Conservation (phyloP, 2,888 invertebrate species). For the Drosophila greeni region DNA sequence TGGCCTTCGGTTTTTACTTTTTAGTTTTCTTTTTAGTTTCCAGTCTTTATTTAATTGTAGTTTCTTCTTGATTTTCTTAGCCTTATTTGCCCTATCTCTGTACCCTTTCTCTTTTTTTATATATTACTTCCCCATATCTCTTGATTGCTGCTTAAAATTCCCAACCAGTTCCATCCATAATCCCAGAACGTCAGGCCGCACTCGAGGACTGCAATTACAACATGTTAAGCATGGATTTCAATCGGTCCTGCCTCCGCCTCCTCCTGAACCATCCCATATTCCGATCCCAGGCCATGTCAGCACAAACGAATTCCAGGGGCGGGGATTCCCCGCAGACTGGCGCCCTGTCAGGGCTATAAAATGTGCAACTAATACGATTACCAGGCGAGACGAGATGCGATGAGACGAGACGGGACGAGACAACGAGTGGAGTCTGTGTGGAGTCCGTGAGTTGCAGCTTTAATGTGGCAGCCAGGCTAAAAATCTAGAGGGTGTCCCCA, state of each 20-base stretch:
- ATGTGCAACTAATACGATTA: slow-evolving; percentile 71
- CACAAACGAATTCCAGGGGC: slow-evolving; percentile 13
- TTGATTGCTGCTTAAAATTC: slow-evolving; percentile 17
- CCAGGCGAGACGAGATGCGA: slow-evolving; percentile 43
- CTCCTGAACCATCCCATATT: neutral
- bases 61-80: neutral
- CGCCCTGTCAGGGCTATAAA: slow-evolving; percentile 56
- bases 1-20: neutral
- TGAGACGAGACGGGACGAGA: too few species aligned
- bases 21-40: too few species aligned
- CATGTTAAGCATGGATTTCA: slow-evolving; percentile 42
- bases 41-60: neutral
- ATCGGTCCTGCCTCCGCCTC: slow-evolving; percentile 18
- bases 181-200: slow-evolving; percentile 18
- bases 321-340: slow-evolving; percentile 24
- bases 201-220: slow-evolving; percentile 40
- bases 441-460: slow-evolving; percentile 37
- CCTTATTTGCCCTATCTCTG: neutral
- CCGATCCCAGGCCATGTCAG: slow-evolving; percentile 29
- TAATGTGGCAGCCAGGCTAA: slow-evolving; percentile 28
- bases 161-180: slow-evolving; percentile 19
- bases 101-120: neutral
- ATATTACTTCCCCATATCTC: neutral
- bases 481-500: slow-evolving; percentile 13
- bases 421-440: slow-evolving; percentile 11